Evolutionary conservation across 1,140 invertebrate genomes (phyloP).

Genomic region (Drosophila nikananu): DNA sequence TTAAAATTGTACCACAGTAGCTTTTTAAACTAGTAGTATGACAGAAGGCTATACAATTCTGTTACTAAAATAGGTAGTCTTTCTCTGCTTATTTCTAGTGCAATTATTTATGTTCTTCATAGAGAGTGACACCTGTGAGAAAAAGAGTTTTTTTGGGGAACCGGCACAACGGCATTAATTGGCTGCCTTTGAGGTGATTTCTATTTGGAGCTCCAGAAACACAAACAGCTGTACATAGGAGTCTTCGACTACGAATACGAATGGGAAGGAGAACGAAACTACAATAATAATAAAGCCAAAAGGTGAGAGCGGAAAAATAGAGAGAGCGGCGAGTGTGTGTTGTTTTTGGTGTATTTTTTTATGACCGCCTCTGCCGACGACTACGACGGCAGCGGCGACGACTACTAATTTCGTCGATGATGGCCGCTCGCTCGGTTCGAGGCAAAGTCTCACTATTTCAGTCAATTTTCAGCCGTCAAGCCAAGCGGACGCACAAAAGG

Average conservation of each 20-base stretch:
- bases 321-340: slow-evolving; percentile 21
- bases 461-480: slow-evolving; percentile 68
- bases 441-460: slow-evolving; percentile 67
- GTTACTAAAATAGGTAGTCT: neutral
- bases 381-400: slow-evolving; percentile 13
- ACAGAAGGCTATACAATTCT: too few relatives aligned
- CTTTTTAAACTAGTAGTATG: too few relatives aligned
- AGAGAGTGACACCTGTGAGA: neutral
- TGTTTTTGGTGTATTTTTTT: slow-evolving; percentile 46
- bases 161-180: slow-evolving; percentile 35
- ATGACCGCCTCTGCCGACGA: slow-evolving; percentile 32
- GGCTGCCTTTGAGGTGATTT: slow-evolving; percentile 54
- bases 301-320: slow-evolving; percentile 44
- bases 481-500: slow-evolving; percentile 60
- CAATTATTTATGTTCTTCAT: neutral
- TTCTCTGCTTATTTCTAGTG: neutral
- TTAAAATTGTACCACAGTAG: too few relatives aligned
- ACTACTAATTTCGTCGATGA: slow-evolving; percentile 76
- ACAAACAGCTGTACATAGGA: slow-evolving; percentile 60
- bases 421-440: slow-evolving; percentile 61
- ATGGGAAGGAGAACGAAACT: slow-evolving; percentile 24
- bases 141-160: slow-evolving; percentile 17
- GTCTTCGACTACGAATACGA: slow-evolving; percentile 13
- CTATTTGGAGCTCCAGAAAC: slow-evolving; percentile 61
- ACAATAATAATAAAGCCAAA: slow-evolving; percentile 56